Percentiles rank a stretch among this genome's conserved stretches.
phyloP scores from a whole-genome alignment of 92 coral and sea anemone species.

The Bergia sp. region DNA sequence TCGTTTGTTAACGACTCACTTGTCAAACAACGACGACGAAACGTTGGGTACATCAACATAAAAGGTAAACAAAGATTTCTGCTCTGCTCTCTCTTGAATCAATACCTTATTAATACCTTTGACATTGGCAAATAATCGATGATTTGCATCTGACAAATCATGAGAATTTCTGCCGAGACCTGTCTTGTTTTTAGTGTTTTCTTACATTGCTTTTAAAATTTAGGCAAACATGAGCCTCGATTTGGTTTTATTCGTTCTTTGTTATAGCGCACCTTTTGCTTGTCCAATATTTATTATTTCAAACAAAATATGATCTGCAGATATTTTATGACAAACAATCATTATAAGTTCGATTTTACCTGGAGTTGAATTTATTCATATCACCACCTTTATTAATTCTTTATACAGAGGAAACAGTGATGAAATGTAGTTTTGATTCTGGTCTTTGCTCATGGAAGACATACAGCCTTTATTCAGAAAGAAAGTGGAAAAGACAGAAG shows the following conservation, averaged over 20 bases:
- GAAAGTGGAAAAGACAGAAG: neutral
- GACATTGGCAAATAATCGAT: neutral
- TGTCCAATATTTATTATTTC: too few relatives aligned
- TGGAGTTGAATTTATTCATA: neutral
- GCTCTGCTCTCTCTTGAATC: too few relatives aligned
- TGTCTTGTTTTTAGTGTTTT: too few relatives aligned
- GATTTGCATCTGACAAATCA: neutral
- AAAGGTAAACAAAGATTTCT: neutral
- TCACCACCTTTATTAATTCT: neutral
- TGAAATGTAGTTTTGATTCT: slow-evolving; percentile 15
- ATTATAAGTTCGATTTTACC: too few relatives aligned
- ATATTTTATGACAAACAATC: too few relatives aligned
- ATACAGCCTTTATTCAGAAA: slow-evolving; percentile 11
- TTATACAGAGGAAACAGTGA: slow-evolving; percentile 3
- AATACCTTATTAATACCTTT: neutral
- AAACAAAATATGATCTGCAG: too few relatives aligned
- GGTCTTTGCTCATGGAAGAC: slow-evolving; percentile 8
- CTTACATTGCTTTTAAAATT: too few relatives aligned
- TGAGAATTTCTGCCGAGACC: too few relatives aligned
- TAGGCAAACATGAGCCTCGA: too few relatives aligned
- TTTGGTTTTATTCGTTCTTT: too few relatives aligned
- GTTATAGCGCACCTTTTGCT: too few relatives aligned
- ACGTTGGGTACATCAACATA: neutral
- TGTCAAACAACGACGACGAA: neutral
- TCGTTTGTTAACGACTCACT: slow-evolving; percentile 25